Percentiles rank a stretch among this genome's conserved stretches.
phyloP scores from a whole-genome alignment of 2,888 invertebrate genomes.

The Athalia circularis region DNA sequence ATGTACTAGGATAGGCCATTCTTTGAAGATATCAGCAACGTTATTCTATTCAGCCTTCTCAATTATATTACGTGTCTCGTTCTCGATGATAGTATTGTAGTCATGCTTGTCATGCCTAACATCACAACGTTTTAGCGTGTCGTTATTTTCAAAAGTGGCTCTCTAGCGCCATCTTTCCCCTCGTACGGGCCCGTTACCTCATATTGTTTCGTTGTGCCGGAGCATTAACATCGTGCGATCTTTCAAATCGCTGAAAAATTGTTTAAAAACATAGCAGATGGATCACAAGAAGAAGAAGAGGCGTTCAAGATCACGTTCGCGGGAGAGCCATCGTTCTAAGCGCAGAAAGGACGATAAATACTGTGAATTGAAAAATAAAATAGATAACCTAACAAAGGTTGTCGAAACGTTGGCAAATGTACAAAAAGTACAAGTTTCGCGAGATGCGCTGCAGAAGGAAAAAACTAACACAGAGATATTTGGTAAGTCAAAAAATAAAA shows the following conservation, averaged over 20 bases:
- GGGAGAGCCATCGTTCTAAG: constrained; percentile 34
- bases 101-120: constrained; percentile 43
- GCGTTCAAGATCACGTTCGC: constrained; percentile 45
- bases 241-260: neutral
- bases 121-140: constrained; percentile 31
- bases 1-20: constrained; percentile 33
- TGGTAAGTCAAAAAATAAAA: neutral
- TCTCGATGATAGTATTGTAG: constrained; percentile 45
- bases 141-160: constrained; percentile 22
- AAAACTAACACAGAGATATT: constrained; percentile 13
- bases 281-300: constrained; percentile 16
- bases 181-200: constrained; percentile 1
- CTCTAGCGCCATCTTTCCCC: constrained; percentile 18
- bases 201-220: constrained; percentile 44
- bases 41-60: constrained; percentile 19
- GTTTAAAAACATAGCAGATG: neutral
- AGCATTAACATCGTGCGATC: constrained; percentile 24
- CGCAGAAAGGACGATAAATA: constrained; percentile 25
- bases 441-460: neutral
- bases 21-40: constrained; percentile 22
- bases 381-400: constrained; percentile 47
- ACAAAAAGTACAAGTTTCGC: neutral
- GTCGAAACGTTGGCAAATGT: constrained; percentile 27
- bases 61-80: constrained; percentile 25
- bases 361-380: constrained; percentile 30